A percentile compares a stretch with the other conserved stretches of the same genome.
Conservation (phyloP, 2,888 invertebrate species). For the Onchidella celtica region DNA sequence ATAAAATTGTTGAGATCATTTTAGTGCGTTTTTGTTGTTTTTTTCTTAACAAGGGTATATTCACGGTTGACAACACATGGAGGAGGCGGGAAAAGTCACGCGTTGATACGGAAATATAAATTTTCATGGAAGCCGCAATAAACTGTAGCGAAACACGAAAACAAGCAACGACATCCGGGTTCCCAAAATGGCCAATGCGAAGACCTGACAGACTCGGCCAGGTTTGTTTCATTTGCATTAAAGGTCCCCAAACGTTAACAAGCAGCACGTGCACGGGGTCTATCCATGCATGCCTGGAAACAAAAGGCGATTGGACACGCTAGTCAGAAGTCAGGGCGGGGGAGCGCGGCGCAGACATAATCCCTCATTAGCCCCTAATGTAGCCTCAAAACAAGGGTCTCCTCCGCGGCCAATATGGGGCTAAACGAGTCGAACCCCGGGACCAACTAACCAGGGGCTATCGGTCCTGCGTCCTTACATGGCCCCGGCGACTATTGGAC, state of each 20-base stretch:
- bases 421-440: conserved; percentile 19
- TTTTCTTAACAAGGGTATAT: too few relatives aligned
- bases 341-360: conserved; percentile 10
- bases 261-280: not conserved
- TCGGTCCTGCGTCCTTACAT: conserved; percentile 34
- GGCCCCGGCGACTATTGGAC: conserved; percentile 13
- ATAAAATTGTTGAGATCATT: too few relatives aligned
- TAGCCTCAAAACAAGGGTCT: conserved; percentile 11
- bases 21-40: too few relatives aligned
- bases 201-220: not conserved
- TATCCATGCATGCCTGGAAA: not conserved
- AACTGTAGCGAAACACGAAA: not conserved
- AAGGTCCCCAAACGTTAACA: not conserved
- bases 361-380: conserved; percentile 13
- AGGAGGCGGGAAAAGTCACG: too few relatives aligned
- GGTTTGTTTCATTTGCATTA: not conserved
- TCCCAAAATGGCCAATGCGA: not conserved
- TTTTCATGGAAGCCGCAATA: not conserved
- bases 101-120: not conserved
- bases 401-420: conserved; percentile 25
- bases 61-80: too few relatives aligned
- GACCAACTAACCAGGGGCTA: conserved; percentile 24
- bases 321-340: conserved; percentile 19
- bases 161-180: not conserved
- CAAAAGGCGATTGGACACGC: not conserved